These are phyloP conservation scores for Dicyrtoma fusca DNA, from an alignment of 2,888 invertebrate genomes.

Conservation along the genomic window DNA sequence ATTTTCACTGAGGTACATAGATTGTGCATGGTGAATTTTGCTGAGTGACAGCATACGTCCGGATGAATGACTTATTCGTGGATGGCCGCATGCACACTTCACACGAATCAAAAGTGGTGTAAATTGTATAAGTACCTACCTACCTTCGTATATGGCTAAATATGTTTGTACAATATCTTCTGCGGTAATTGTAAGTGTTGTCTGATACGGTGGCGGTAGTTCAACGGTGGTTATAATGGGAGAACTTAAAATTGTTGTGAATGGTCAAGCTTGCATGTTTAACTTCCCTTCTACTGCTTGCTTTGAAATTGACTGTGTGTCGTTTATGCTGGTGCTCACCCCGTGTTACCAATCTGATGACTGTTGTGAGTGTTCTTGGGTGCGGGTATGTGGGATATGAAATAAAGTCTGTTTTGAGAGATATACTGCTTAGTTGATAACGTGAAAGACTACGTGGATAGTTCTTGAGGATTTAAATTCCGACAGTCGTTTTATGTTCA, in stretches of 20 bases:
- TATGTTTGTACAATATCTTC: too few species aligned
- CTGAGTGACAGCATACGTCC: too few species aligned
- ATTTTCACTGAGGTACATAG: too few species aligned
- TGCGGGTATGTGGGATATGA: not conserved
- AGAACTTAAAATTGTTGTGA: not conserved
- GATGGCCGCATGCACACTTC: not conserved
- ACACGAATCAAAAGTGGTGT: not conserved
- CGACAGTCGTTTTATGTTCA: conserved; percentile 43
- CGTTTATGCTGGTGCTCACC: conserved; percentile 13
- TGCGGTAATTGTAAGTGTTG: not conserved
- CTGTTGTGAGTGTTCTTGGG: not conserved
- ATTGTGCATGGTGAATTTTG: too few species aligned
- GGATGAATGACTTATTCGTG: conserved; percentile 15
- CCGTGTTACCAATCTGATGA: conserved; percentile 8
- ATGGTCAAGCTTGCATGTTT: conserved; percentile 6
- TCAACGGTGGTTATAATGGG: not conserved
- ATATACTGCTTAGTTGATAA: not conserved
- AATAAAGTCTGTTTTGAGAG: conserved; percentile 6
- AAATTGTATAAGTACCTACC: too few species aligned
- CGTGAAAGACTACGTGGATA: not conserved
- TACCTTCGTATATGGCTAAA: too few species aligned
- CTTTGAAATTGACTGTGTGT: not conserved
- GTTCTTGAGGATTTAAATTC: conserved; percentile 5
- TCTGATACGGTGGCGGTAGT: not conserved
- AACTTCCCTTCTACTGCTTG: not conserved